These are phyloP conservation scores for Potamilus streckersoni DNA, from an alignment of 1,140 invertebrate species.

Conservation along the genomic window DNA sequence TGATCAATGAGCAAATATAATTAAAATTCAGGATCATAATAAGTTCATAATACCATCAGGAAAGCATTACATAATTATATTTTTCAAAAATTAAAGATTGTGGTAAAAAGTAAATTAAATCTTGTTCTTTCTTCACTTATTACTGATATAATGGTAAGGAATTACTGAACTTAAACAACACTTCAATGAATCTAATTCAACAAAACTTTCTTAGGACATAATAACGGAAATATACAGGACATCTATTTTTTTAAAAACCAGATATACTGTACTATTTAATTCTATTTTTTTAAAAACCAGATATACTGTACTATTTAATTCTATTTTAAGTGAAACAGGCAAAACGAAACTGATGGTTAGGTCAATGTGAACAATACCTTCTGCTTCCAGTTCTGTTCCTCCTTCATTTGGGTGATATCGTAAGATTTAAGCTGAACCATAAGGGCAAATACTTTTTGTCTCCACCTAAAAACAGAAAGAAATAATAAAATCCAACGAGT, in stretches of 20 bases:
- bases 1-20: no score
- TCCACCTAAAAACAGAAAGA: constrained; percentile 40
- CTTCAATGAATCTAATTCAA: neutral
- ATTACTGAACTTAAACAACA: no score
- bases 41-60: no score
- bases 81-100: no score
- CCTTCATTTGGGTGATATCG: constrained; percentile 47
- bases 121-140: no score
- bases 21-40: no score
- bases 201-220: neutral
- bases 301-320: neutral
- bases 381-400: constrained; percentile 46
- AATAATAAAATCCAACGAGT: neutral
- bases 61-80: no score
- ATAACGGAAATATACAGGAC: neutral
- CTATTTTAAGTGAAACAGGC: neutral
- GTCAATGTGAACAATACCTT: constrained; percentile 31
- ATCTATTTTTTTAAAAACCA: neutral
- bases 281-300: neutral
- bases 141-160: no score
- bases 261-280: neutral
- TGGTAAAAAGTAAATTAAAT: no score
- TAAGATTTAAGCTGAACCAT: constrained; percentile 56
- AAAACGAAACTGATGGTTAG: neutral
- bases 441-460: constrained; percentile 58